Percentiles rank a stretch among this genome's conserved stretches.
These are phyloP conservation scores for Onychomys torridus DNA, from an alignment of 2,797 vertebrate species.

Conservation along the genomic window DNA sequence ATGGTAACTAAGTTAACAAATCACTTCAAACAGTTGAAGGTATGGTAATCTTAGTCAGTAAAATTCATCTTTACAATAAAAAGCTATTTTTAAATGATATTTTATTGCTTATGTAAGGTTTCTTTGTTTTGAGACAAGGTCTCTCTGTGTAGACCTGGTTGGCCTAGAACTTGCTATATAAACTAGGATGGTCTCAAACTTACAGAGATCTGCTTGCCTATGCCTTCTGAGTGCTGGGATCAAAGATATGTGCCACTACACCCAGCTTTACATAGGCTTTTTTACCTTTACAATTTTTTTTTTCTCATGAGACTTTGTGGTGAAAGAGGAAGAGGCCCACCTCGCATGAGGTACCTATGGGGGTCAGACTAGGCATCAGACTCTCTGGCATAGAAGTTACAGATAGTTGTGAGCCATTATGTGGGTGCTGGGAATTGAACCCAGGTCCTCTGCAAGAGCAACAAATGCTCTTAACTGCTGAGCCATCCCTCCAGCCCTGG, in stretches of 20 bases:
- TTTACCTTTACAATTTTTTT: not conserved
- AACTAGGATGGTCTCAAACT: not conserved
- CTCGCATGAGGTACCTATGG: not conserved
- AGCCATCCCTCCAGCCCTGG: not conserved
- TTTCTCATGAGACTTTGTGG: not conserved
- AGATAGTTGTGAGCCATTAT: not conserved
- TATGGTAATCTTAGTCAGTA: slow-evolving; percentile 20
- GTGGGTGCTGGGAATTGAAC: not conserved
- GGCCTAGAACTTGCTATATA: not conserved
- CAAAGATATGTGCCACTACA: not conserved
- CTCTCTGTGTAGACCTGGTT: not conserved
- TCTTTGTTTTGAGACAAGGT: not conserved
- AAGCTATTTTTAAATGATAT: not conserved
- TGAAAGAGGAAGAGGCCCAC: too few species aligned
- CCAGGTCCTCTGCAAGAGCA: not conserved
- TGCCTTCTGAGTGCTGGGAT: not conserved
- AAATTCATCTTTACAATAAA: slow-evolving; percentile 42
- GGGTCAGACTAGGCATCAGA: not conserved
- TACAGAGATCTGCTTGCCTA: not conserved
- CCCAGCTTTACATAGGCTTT: not conserved
- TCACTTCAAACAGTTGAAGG: not conserved
- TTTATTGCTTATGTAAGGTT: slow-evolving; percentile 18
- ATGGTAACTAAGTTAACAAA: slow-evolving; percentile 41
- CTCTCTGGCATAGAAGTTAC: not conserved
- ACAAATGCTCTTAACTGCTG: not conserved